Evolutionary conservation across 2,888 invertebrate genomes (phyloP).

Genomic region (Nemotelus nigrinus): DNA sequence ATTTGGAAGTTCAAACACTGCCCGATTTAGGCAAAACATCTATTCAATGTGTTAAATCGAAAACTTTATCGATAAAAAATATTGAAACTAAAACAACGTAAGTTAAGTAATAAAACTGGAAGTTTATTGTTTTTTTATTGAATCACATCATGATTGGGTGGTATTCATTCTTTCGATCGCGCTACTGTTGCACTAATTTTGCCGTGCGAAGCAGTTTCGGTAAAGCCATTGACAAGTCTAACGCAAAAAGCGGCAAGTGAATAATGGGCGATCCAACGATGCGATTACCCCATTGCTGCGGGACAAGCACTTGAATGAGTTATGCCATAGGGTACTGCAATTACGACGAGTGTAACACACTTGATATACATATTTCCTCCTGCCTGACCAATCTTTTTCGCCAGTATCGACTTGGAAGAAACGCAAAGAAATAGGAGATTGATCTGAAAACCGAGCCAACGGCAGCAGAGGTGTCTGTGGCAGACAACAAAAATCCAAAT

Average conservation of each 20-base stretch:
- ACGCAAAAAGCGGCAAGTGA: neutral
- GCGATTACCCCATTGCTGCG: neutral
- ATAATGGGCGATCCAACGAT: neutral
- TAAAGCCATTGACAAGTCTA: neutral
- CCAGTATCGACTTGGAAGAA: neutral
- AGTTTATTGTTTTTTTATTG: no score
- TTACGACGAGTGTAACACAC: no score
- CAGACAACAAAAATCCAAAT: neutral
- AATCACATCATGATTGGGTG: conserved; percentile 7
- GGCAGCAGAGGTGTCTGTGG: no score
- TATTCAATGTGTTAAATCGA: no score
- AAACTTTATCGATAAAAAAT: no score
- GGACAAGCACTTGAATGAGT: neutral
- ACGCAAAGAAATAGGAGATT: neutral
- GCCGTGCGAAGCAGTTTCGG: neutral
- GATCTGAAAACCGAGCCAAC: neutral
- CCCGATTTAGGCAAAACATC: no score
- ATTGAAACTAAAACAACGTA: no score
- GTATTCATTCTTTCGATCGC: conserved; percentile 16
- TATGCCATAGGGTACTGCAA: neutral
- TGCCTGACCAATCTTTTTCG: neutral
- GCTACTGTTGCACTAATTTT: neutral
- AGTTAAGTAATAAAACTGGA: no score
- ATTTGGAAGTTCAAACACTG: no score
- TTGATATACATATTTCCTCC: neutral